Conservation (phyloP, 2,888 invertebrate genomes). For the Chloroclystis v-ata region DNA sequence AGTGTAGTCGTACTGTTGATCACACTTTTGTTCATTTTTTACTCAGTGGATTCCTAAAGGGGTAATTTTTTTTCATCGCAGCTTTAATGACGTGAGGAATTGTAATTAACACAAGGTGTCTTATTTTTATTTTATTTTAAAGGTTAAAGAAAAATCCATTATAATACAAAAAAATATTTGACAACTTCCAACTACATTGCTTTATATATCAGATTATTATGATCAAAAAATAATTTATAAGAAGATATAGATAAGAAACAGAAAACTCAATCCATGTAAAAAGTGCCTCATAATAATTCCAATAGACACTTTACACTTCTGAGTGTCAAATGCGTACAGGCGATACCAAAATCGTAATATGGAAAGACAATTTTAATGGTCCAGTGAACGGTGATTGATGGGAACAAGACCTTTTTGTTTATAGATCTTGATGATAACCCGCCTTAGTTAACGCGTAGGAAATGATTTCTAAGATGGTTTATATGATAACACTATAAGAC, state of each 20-base stretch:
- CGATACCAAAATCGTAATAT: conserved; percentile 22
- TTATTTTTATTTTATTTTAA: too few species aligned
- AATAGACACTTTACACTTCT: conserved; percentile 19
- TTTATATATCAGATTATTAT: too few species aligned
- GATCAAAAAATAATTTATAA: too few species aligned
- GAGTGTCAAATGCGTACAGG: conserved; percentile 17
- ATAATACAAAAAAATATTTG: too few species aligned
- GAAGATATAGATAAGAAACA: too few species aligned
- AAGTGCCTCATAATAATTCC: too few species aligned
- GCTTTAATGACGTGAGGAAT: too few species aligned
- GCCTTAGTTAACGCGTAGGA: conserved; percentile 17
- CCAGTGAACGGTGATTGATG: conserved; percentile 28
- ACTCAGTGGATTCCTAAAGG: conserved; percentile 18
- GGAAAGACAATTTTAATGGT: conserved; percentile 28
- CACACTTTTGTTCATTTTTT: conserved; percentile 32
- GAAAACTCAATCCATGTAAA: too few species aligned
- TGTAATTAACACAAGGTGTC: too few species aligned
- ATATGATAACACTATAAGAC: conserved; percentile 11
- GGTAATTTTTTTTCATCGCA: too few species aligned
- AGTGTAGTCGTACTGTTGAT: conserved; percentile 64
- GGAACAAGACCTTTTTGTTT: conserved; percentile 27
- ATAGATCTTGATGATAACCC: conserved; percentile 27
- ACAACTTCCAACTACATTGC: too few species aligned
- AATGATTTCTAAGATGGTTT: conserved; percentile 9
- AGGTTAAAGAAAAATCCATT: too few species aligned